A percentile compares a stretch with the other conserved stretches of the same genome.
Conservation (phyloP, 2,797 vertebrate species). For the Melopsittacus undulatus region DNA sequence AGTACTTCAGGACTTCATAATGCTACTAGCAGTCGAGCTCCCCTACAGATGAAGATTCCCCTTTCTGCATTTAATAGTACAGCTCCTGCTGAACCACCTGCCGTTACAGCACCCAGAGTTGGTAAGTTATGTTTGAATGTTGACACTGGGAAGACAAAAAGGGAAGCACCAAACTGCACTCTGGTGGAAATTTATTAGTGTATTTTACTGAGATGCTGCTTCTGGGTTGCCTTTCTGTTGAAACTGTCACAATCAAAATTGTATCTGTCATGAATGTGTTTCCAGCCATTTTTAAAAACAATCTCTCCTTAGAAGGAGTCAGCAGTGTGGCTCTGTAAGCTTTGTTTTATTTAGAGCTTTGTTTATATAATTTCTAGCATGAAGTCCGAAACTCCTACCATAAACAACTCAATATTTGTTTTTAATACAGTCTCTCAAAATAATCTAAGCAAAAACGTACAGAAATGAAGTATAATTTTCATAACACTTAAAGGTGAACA, state of each 20-base stretch:
- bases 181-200: neutral
- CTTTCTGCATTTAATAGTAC: conserved; percentile 73
- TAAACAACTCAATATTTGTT: neutral
- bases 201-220: neutral
- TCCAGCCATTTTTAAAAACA: neutral
- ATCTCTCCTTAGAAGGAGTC: neutral
- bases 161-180: neutral
- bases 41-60: conserved; percentile 80
- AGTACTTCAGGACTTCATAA: conserved; percentile 76
- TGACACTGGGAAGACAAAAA: neutral
- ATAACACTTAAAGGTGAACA: neutral
- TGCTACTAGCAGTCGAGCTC: conserved; percentile 63
- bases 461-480: neutral
- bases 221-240: neutral
- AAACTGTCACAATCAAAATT: neutral
- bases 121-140: conserved; percentile 72
- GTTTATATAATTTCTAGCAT: neutral
- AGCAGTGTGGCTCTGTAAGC: neutral
- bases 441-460: neutral
- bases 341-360: neutral
- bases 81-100: conserved; percentile 64
- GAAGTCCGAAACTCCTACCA: neutral
- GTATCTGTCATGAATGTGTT: neutral
- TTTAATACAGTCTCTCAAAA: neutral
- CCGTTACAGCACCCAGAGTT: conserved; percentile 45